Evolutionary conservation across 2,888 invertebrate species (phyloP).

Genomic region (Caenorhabditis wallacei): DNA sequence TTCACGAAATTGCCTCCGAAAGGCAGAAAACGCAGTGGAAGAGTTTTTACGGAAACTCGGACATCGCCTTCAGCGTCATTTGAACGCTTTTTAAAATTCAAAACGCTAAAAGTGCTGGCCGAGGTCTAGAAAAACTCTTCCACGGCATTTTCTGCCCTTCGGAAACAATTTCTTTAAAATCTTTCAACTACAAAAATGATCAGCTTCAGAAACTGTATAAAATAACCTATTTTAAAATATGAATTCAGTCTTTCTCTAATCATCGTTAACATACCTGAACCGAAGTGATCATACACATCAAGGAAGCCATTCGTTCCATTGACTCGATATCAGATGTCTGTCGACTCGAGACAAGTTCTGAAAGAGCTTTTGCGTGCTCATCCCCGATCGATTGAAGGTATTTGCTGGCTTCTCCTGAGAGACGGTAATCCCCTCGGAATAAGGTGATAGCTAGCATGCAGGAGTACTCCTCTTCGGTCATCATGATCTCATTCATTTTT

Average conservation of each 20-base stretch:
- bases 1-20: neutral
- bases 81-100: too few species aligned
- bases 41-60: too few species aligned
- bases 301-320: slow-evolving; percentile 43
- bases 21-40: too few species aligned
- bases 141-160: too few species aligned
- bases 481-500: slow-evolving; percentile 63
- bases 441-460: slow-evolving; percentile 42
- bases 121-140: too few species aligned
- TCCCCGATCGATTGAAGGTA: slow-evolving; percentile 4
- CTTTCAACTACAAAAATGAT: too few species aligned
- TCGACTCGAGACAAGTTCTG: slow-evolving; percentile 26
- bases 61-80: too few species aligned
- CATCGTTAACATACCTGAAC: slow-evolving; percentile 50
- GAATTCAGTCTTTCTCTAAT: too few species aligned
- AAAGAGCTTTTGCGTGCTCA: slow-evolving; percentile 17
- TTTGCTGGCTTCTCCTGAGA: slow-evolving; percentile 24
- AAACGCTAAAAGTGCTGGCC: too few species aligned
- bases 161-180: too few species aligned
- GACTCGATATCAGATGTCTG: slow-evolving; percentile 8
- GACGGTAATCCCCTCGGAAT: slow-evolving; percentile 54
- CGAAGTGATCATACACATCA: slow-evolving; percentile 45
- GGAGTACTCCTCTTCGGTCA: slow-evolving; percentile 72
- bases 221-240: too few species aligned
- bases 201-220: too few species aligned